Conservation (phyloP, 1,140 invertebrate species). For the Zaprionus gabonicus region DNA sequence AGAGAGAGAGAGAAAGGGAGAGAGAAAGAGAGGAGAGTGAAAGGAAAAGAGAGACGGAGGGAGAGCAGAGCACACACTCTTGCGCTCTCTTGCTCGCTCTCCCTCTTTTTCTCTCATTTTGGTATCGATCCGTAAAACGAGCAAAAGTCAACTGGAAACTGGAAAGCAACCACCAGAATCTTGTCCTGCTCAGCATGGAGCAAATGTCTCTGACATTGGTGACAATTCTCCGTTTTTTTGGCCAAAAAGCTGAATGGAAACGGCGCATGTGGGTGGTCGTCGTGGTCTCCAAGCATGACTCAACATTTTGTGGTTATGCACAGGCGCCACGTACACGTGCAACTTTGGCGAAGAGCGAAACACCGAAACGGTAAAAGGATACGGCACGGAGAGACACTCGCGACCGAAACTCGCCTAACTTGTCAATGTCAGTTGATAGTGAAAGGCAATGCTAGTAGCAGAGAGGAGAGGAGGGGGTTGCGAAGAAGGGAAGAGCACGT, state of each 20-base stretch:
- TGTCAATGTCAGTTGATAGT: slow-evolving; percentile 77
- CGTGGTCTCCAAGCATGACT: slow-evolving; percentile 50
- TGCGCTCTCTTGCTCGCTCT: slow-evolving; percentile 18
- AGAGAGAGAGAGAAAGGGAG: slow-evolving; percentile 7
- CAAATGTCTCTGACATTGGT: slow-evolving; percentile 61
- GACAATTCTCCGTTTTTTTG: slow-evolving; percentile 50
- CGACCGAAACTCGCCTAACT: slow-evolving; percentile 43
- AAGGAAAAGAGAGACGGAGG: slow-evolving; percentile 20
- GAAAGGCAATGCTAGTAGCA: slow-evolving; percentile 36
- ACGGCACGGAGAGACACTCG: slow-evolving; percentile 7
- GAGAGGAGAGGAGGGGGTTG: background rate
- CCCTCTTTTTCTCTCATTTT: slow-evolving; percentile 16
- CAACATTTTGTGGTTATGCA: slow-evolving; percentile 81
- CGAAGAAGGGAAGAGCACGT: too few relatives aligned
- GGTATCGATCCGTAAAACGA: slow-evolving; percentile 70
- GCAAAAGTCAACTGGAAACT: slow-evolving; percentile 80
- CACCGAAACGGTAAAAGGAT: slow-evolving; percentile 34
- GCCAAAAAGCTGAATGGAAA: slow-evolving; percentile 63
- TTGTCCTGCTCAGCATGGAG: slow-evolving; percentile 33
- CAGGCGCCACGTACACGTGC: slow-evolving; percentile 68
- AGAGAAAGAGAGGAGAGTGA: slow-evolving; percentile 16
- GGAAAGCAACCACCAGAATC: slow-evolving; percentile 75
- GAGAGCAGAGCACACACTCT: background rate
- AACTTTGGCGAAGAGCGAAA: slow-evolving; percentile 53
- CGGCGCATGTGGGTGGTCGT: slow-evolving; percentile 15